Evolutionary conservation across 2,888 invertebrate genomes (phyloP).

Genomic region (Chirona hameri): DNA sequence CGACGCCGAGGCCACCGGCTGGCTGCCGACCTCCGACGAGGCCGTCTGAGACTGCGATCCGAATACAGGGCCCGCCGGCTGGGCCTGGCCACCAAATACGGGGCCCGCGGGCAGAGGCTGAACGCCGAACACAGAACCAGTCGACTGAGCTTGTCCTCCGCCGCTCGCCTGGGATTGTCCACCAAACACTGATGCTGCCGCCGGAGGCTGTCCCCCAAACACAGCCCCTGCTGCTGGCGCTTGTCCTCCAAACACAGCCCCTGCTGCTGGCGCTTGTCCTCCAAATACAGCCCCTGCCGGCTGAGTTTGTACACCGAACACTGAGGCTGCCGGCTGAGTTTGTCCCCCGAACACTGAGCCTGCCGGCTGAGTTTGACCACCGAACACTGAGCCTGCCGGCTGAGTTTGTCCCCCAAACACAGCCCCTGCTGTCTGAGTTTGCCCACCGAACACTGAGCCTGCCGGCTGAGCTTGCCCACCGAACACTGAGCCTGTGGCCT

Average conservation of each 20-base stretch:
- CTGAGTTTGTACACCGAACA: background rate
- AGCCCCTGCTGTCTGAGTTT: background rate
- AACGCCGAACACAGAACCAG: background rate
- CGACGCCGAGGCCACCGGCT: background rate
- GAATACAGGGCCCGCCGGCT: background rate
- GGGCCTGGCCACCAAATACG: background rate
- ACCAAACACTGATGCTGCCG: background rate
- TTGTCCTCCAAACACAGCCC: background rate
- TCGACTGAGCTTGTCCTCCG: background rate
- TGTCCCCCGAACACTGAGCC: background rate
- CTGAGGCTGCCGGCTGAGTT: background rate
- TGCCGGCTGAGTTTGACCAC: background rate
- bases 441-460: background rate
- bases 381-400: background rate
- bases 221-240: background rate
- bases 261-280: background rate
- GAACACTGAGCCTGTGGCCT: background rate
- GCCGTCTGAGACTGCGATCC: background rate
- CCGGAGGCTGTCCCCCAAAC: background rate
- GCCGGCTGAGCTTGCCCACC: background rate
- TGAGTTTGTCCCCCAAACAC: background rate
- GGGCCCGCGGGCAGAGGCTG: background rate
- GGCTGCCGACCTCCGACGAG: background rate
- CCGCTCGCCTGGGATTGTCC: background rate
- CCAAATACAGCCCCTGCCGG: background rate